Evolutionary conservation across 2,888 invertebrate genomes (phyloP).

Genomic region (Hydroisotoma schaefferi): DNA sequence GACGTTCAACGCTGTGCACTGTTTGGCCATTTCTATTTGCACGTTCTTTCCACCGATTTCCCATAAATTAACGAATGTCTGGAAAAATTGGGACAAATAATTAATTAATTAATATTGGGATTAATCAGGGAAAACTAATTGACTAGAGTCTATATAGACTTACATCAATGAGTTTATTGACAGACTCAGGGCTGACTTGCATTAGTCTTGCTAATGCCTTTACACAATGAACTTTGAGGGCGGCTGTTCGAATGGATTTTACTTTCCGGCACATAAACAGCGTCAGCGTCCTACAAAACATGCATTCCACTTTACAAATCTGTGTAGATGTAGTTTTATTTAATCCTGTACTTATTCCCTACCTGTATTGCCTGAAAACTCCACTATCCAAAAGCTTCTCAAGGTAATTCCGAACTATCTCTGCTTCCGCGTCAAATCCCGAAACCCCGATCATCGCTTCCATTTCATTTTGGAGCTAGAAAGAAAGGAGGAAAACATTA

Average conservation of each 20-base stretch:
- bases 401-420: conserved; percentile 34
- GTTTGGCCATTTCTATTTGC: conserved; percentile 40
- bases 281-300: conserved; percentile 37
- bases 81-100: neutral
- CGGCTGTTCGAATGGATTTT: conserved; percentile 23
- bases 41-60: conserved; percentile 28
- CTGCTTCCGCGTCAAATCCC: conserved; percentile 43
- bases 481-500: too few species aligned
- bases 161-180: conserved; percentile 15
- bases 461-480: conserved; percentile 40
- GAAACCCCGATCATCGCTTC: conserved; percentile 44
- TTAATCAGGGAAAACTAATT: too few species aligned
- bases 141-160: neutral
- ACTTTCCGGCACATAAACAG: conserved; percentile 31
- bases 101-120: too few species aligned
- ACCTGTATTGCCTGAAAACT: conserved; percentile 38
- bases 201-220: conserved; percentile 42
- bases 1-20: conserved; percentile 35
- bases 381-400: conserved; percentile 38
- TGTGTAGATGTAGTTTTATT: too few species aligned
- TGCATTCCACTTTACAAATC: too few species aligned
- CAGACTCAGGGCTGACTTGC: conserved; percentile 37
- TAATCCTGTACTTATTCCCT: conserved; percentile 14
- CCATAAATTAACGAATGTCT: conserved; percentile 39
- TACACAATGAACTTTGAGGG: conserved; percentile 38